phyloP scores from a whole-genome alignment of 2,113 vertebrate species.

The Tichodroma muraria region DNA sequence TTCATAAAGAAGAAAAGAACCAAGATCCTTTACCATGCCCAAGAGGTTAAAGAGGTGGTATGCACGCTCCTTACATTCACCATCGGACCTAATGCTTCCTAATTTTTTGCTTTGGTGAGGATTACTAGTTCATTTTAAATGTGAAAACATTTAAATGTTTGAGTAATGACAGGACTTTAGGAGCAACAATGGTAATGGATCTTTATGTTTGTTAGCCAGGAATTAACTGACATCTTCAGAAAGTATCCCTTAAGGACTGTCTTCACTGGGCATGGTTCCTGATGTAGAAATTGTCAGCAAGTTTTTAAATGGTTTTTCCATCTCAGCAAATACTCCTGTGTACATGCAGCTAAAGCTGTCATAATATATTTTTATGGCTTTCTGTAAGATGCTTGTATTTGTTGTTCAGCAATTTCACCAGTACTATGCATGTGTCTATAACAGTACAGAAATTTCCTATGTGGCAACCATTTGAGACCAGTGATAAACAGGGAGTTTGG shows the following conservation, averaged over 20 bases:
- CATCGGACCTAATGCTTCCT: neutral
- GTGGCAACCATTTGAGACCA: neutral
- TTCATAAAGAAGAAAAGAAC: neutral
- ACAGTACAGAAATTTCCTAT: neutral
- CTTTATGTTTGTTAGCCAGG: neutral
- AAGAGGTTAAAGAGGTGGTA: neutral
- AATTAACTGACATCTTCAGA: neutral
- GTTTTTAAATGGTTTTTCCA: neutral
- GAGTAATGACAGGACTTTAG: neutral
- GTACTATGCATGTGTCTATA: neutral
- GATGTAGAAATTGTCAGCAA: neutral
- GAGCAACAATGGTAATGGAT: neutral
- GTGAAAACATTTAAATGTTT: neutral
- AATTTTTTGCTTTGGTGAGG: neutral
- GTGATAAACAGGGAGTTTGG: neutral
- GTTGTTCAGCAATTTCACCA: neutral
- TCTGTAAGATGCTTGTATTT: neutral
- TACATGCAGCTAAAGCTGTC: neutral
- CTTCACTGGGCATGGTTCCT: neutral
- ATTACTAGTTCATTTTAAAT: neutral
- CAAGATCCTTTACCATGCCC: neutral
- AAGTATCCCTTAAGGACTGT: neutral
- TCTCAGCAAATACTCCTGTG: neutral
- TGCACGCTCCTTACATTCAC: neutral
- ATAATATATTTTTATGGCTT: neutral